Evolutionary conservation across 1,140 invertebrate species (phyloP).

Genomic region (Drosophila teissieri): DNA sequence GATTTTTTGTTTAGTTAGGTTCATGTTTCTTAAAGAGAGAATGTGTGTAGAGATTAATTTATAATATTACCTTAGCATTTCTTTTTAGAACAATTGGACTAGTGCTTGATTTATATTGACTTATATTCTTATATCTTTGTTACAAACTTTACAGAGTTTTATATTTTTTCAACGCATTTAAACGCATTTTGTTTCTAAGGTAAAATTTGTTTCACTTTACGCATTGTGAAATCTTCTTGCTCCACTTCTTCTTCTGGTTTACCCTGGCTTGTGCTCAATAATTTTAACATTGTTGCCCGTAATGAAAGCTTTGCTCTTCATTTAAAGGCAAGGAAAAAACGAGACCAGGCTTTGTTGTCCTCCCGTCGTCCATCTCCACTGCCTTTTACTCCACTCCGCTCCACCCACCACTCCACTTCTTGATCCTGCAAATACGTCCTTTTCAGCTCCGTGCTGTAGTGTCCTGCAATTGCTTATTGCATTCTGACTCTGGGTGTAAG

Average conservation of each 20-base stretch:
- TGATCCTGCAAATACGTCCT: conserved; percentile 48
- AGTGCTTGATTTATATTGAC: too few relatives aligned
- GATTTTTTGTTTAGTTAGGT: too few relatives aligned
- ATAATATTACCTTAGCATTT: too few relatives aligned
- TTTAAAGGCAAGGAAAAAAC: conserved; percentile 57
- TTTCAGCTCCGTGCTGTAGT: conserved; percentile 31
- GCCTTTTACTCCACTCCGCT: too few relatives aligned
- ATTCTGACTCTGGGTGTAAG: conserved; percentile 53
- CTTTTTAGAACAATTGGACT: too few relatives aligned
- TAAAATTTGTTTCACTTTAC: conserved; percentile 5
- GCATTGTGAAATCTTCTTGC: conserved; percentile 14
- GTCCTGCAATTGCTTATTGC: conserved; percentile 48
- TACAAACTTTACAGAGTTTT: too few relatives aligned
- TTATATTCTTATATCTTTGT: too few relatives aligned
- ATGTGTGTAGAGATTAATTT: too few relatives aligned
- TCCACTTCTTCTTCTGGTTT: conserved; percentile 15
- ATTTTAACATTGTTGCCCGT: conserved; percentile 83
- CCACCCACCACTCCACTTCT: background rate
- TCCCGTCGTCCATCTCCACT: conserved; percentile 16
- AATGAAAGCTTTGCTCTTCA: conserved; percentile 84
- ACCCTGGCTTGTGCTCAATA: conserved; percentile 68
- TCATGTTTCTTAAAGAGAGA: too few relatives aligned
- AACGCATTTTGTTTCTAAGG: too few relatives aligned
- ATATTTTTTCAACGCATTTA: background rate
- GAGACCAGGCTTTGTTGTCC: conserved; percentile 37